phyloP scores from a whole-genome alignment of 1,140 invertebrate genomes.

The Megalonaias nervosa region DNA sequence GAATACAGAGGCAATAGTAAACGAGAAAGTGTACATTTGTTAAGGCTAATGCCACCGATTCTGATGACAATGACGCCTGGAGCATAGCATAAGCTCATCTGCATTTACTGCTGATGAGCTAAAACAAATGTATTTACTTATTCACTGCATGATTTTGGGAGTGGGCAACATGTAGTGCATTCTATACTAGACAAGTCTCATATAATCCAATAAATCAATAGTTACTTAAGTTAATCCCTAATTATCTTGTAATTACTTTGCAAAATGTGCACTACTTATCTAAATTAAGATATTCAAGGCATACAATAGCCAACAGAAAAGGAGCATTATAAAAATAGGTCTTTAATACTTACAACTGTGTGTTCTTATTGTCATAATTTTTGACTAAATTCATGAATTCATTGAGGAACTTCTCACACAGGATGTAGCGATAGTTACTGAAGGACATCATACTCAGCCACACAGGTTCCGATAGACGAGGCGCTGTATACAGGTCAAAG shows the following conservation, averaged over 20 bases:
- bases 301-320: neutral
- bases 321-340: neutral
- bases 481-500: slow-evolving; percentile 79
- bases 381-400: slow-evolving; percentile 69
- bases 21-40: too few relatives aligned
- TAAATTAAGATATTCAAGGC: neutral
- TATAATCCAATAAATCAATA: too few relatives aligned
- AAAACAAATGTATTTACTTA: too few relatives aligned
- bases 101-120: too few relatives aligned
- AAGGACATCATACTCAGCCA: slow-evolving; percentile 79
- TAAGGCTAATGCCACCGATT: too few relatives aligned
- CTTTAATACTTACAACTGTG: slow-evolving; percentile 83
- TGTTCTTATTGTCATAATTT: slow-evolving; percentile 82
- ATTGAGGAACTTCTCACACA: slow-evolving; percentile 69
- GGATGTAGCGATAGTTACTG: slow-evolving; percentile 61
- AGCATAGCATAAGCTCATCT: too few relatives aligned
- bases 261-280: neutral
- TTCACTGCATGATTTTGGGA: too few relatives aligned
- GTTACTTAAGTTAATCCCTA: too few relatives aligned
- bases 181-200: too few relatives aligned
- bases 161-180: too few relatives aligned
- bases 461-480: slow-evolving; percentile 77
- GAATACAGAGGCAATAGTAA: too few relatives aligned
- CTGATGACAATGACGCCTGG: too few relatives aligned
- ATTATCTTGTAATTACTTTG: neutral